Base-by-base conservation (phyloP, 1,140 invertebrate species). In the Eubasilissa regina region DNA sequence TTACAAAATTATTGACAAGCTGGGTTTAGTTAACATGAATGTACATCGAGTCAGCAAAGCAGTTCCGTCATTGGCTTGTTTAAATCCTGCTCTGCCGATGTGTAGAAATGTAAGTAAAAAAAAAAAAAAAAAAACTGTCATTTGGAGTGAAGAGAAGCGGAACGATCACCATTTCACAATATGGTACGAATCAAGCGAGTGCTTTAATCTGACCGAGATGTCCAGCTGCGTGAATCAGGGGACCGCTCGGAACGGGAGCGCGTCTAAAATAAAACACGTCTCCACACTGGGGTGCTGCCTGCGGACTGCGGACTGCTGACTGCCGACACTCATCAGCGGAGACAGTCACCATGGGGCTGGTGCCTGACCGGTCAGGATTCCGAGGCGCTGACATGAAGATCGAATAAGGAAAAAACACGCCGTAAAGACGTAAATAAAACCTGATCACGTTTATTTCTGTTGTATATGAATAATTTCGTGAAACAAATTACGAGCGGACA, bases 211-310 rank as follows among this genome's bases (percentile, higher is more conserved):
- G 35, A n/a, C 25, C 11, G 21, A 64, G 13, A 43, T 64, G 21
- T 64, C 35, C 60, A 64, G 35, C 35, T 8, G 60, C 11, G 11
- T n/a, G 60, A 64, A 64, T 64, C 60, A 11, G 35, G 35, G 25
- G n/a, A 12, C 6, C 55, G 17, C 55, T 58, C 11, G 55, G 25
- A 19, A 11, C 21, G 55, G 13, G 15, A 58, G 17, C 53, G n/a
- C n/a, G n/a, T 17, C 55, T 15, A 58, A 58, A 58, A 58, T 58
- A 58, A 58, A 58, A 58, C 55, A 58, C 21, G 55, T 19, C 13
- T n/a, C n/a, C n/a, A n/a, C n/a, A n/a, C n/a, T n/a, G n/a, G n/a
- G n/a, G n/a, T n/a, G n/a, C n/a, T n/a, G n/a, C n/a, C n/a, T n/a
- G n/a, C n/a, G n/a, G n/a, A n/a, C n/a, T n/a, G n/a, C n/a, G n/a